Percentiles rank a stretch among this genome's conserved stretches.
Conservation (phyloP, 53 echinoderm and acorn worm species). For the Henricia sp. region DNA sequence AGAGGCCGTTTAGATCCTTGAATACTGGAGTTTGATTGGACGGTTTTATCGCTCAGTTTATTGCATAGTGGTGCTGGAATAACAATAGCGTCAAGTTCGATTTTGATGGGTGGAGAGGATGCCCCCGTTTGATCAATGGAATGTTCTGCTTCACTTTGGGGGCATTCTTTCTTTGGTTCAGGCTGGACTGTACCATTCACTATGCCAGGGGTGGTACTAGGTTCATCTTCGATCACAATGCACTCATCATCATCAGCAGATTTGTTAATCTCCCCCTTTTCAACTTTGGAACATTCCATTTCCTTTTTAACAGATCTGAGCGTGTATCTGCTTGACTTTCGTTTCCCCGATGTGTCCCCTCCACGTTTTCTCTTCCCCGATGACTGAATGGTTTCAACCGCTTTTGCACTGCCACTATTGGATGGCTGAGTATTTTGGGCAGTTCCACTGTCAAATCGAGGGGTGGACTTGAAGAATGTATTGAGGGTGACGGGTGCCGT, state of each 20-base stretch:
- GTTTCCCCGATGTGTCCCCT: neutral
- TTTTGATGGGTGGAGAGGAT: neutral
- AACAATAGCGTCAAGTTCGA: too few species aligned
- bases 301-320: neutral
- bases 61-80: too few species aligned
- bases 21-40: neutral
- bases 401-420: neutral
- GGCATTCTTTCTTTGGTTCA: neutral
- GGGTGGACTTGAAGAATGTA: conserved; percentile 77
- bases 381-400: neutral
- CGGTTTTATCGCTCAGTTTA: neutral
- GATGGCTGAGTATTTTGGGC: neutral
- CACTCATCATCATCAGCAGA: conserved; percentile 17
- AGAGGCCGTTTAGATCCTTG: conserved; percentile 37
- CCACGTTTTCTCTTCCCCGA: neutral
- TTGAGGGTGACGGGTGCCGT: conserved; percentile 80
- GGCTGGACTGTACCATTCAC: conserved; percentile 8
- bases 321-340: conserved; percentile 4
- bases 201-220: conserved; percentile 4
- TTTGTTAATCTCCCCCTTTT: neutral
- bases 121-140: neutral
- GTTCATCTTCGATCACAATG: neutral
- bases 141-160: neutral
- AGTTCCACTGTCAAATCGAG: conserved; percentile 10
- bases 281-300: conserved; percentile 16